These are phyloP conservation scores for Cydia strobilella DNA, from an alignment of 1,140 invertebrate genomes.

Conservation along the genomic window DNA sequence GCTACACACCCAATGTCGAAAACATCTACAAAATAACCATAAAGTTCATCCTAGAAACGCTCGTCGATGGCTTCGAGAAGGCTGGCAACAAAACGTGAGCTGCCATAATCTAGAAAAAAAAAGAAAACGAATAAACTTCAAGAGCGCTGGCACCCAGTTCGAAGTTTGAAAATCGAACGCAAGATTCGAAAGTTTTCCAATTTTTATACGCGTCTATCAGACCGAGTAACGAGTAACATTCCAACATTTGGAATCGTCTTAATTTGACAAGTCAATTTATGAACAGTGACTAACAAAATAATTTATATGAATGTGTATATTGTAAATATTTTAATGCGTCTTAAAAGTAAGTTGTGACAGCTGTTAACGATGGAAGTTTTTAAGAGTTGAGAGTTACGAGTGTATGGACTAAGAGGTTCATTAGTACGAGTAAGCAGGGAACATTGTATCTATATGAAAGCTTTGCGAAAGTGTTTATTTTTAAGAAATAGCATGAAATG, in stretches of 20 bases:
- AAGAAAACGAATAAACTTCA: not conserved
- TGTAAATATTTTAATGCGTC: slow-evolving; percentile 27
- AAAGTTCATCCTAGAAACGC: slow-evolving; percentile 93
- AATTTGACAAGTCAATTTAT: slow-evolving; percentile 22
- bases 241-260: slow-evolving; percentile 27
- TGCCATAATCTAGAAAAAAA: slow-evolving; percentile 21
- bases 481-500: slow-evolving; percentile 29
- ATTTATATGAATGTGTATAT: slow-evolving; percentile 24
- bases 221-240: slow-evolving; percentile 15
- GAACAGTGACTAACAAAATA: slow-evolving; percentile 26
- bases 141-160: not conserved
- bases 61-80: slow-evolving; percentile 90
- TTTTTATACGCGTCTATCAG: slow-evolving; percentile 19
- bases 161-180: slow-evolving; percentile 11
- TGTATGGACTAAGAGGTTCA: not conserved
- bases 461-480: slow-evolving; percentile 19
- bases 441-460: slow-evolving; percentile 7
- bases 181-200: slow-evolving; percentile 14
- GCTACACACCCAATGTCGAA: slow-evolving; percentile 95
- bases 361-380: slow-evolving; percentile 13
- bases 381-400: not conserved
- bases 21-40: slow-evolving; percentile 95
- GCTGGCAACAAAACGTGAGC: slow-evolving; percentile 65
- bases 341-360: slow-evolving; percentile 14
- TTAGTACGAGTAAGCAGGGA: slow-evolving; percentile 16